Conservation (phyloP, 2,888 invertebrate species). For the Flexamia atlantica region DNA sequence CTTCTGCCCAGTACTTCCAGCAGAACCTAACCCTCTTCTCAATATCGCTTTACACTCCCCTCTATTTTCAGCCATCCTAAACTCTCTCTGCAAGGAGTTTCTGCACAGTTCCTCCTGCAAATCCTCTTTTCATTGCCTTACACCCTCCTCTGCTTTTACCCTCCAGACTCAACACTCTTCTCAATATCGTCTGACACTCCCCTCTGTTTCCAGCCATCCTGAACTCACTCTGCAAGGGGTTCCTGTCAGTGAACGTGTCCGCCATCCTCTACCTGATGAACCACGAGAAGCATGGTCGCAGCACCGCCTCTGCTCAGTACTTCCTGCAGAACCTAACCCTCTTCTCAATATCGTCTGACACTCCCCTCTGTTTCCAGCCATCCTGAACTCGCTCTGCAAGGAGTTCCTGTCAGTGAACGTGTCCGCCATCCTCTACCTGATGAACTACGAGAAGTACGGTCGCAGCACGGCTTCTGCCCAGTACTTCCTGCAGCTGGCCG, state of each 20-base stretch:
- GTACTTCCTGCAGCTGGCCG: slow-evolving; percentile 95
- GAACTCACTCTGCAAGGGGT: not conserved
- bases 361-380: slow-evolving; percentile 79
- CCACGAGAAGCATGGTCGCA: slow-evolving; percentile 95
- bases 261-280: slow-evolving; percentile 97
- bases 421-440: slow-evolving; percentile 95
- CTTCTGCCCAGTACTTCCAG: slow-evolving; percentile 95
- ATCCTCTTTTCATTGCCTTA: too few species aligned
- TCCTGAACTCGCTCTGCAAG: slow-evolving; percentile 92
- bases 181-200: slow-evolving; percentile 62
- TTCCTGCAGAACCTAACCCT: too few species aligned
- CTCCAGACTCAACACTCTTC: slow-evolving; percentile 28
- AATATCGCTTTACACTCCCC: slow-evolving; percentile 65
- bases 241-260: slow-evolving; percentile 82
- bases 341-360: too few species aligned
- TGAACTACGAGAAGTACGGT: slow-evolving; percentile 97
- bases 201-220: not conserved
- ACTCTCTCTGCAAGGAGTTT: slow-evolving; percentile 92
- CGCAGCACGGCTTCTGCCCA: slow-evolving; percentile 96
- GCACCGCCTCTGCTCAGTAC: slow-evolving; percentile 96
- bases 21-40: too few species aligned
- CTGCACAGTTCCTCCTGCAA: too few species aligned
- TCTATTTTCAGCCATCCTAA: slow-evolving; percentile 85
- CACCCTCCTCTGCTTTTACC: too few species aligned
- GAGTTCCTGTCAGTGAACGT: slow-evolving; percentile 94